Percentiles rank a stretch among this genome's conserved stretches.
Conservation (phyloP, 2,113 vertebrate genomes). For the human (Homo sapiens) region GRCh38 chr20:6748501-6749000, state of each 20-base stretch:
- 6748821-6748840: not conserved
- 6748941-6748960: not conserved
- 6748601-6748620: not conserved
- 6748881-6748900: not conserved
- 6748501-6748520: not conserved
- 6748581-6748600: not conserved
- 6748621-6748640: not conserved
- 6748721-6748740: not conserved
- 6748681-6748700: not conserved
- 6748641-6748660: not conserved
- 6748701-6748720: not conserved
- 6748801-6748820: not conserved
- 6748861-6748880: conserved; percentile 19
- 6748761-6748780: not conserved
- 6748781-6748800: not conserved
- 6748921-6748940: not conserved
- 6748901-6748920: not conserved
- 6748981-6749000: not conserved
- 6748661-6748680: not conserved
- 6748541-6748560: not conserved
- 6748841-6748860: not conserved
- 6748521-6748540: not conserved
- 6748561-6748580: not conserved
- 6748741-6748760: not conserved
- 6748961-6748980: not conserved